phyloP scores from a whole-genome alignment of 2,113 vertebrate species.

The Cathartes aura region DNA sequence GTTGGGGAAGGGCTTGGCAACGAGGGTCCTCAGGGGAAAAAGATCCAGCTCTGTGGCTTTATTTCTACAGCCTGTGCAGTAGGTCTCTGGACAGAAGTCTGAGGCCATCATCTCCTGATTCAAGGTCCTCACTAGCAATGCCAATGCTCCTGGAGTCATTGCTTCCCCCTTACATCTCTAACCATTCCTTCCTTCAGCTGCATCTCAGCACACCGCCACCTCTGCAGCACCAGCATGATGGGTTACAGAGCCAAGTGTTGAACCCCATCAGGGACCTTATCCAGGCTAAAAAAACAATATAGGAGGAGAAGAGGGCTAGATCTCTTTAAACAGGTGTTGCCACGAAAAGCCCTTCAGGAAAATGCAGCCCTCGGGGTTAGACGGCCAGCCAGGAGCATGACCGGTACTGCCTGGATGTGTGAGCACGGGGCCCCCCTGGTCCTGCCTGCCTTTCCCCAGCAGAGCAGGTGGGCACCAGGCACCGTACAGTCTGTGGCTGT shows the following conservation, averaged over 20 bases:
- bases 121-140: background rate
- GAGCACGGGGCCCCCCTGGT: background rate
- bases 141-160: background rate
- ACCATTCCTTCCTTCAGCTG: background rate
- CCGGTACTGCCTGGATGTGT: too few species aligned
- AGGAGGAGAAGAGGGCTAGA: background rate
- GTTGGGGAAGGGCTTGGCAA: background rate
- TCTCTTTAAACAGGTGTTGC: background rate
- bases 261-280: background rate
- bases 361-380: background rate
- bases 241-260: background rate
- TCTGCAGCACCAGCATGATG: fast-evolving
- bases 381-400: background rate
- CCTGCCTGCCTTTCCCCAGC: background rate
- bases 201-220: background rate
- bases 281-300: background rate
- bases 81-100: background rate
- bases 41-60: background rate
- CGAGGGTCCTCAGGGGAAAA: fast-evolving
- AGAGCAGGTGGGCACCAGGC: background rate
- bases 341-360: background rate
- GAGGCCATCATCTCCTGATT: background rate
- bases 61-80: background rate
- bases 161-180: background rate
- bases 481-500: fast-evolving